Conservation (phyloP, 2,113 vertebrate genomes). For the Toxostoma redivivum region DNA sequence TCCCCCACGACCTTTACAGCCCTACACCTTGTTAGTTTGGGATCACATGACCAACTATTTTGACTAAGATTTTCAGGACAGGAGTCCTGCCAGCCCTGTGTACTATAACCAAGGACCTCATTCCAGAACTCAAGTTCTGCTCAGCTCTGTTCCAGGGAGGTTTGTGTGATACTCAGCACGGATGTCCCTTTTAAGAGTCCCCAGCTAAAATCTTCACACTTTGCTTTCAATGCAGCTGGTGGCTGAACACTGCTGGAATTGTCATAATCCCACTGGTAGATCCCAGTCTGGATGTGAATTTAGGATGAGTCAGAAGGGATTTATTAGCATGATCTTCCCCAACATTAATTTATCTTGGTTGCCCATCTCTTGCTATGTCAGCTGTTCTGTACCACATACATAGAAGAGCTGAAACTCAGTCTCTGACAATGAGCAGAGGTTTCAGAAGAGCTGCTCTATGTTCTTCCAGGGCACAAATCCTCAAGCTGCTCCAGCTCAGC, state of each 20-base stretch:
- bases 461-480: background rate
- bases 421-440: background rate
- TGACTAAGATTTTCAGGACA: background rate
- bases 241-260: background rate
- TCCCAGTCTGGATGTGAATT: background rate
- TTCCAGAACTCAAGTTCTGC: background rate
- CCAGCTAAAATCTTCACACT: background rate
- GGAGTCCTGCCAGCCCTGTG: background rate
- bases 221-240: background rate
- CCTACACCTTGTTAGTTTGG: background rate
- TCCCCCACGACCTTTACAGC: background rate
- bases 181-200: background rate
- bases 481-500: background rate
- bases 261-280: background rate
- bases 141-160: background rate
- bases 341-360: background rate
- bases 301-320: background rate
- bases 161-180: background rate
- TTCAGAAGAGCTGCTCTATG: background rate
- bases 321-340: background rate
- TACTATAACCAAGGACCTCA: background rate
- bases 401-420: background rate
- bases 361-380: background rate
- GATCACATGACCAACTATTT: background rate
- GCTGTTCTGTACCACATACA: background rate